A percentile compares a stretch with the other conserved stretches of the same genome.
These are phyloP conservation scores for Mustelus asterias DNA, from an alignment of 2,113 vertebrate species.

Conservation along the genomic window DNA sequence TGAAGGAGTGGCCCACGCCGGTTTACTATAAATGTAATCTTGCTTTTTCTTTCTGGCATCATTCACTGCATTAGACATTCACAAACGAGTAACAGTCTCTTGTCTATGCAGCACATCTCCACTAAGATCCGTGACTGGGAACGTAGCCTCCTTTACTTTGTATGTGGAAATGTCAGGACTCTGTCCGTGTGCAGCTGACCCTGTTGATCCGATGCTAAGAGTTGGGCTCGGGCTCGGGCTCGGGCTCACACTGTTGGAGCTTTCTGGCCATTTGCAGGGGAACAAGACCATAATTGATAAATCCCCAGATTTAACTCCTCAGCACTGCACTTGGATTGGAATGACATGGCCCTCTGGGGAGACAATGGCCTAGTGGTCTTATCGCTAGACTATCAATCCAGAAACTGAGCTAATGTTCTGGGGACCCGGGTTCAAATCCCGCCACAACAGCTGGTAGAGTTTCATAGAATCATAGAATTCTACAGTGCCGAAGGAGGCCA, in stretches of 20 bases:
- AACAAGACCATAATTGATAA: background rate
- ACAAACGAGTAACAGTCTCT: no score
- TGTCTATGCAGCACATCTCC: background rate
- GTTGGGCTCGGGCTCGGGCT: background rate
- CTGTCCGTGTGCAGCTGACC: background rate
- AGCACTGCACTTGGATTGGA: background rate
- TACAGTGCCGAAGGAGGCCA: no score
- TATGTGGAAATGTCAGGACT: background rate
- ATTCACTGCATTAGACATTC: background rate
- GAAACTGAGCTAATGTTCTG: no score
- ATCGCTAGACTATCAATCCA: no score
- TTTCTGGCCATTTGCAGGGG: constrained; percentile 1
- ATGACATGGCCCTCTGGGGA: background rate
- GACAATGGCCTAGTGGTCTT: no score
- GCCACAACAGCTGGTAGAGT: no score
- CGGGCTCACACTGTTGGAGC: background rate
- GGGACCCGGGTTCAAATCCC: no score
- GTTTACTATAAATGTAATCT: background rate
- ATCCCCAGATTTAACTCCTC: background rate
- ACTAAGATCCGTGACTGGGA: no score
- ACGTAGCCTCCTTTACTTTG: background rate
- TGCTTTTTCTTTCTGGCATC: background rate
- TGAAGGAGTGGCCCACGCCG: background rate
- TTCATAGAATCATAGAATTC: no score
- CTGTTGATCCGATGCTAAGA: constrained; percentile 1